Conservation (phyloP, 1,140 invertebrate genomes). For the Coptotermes formosanus region DNA sequence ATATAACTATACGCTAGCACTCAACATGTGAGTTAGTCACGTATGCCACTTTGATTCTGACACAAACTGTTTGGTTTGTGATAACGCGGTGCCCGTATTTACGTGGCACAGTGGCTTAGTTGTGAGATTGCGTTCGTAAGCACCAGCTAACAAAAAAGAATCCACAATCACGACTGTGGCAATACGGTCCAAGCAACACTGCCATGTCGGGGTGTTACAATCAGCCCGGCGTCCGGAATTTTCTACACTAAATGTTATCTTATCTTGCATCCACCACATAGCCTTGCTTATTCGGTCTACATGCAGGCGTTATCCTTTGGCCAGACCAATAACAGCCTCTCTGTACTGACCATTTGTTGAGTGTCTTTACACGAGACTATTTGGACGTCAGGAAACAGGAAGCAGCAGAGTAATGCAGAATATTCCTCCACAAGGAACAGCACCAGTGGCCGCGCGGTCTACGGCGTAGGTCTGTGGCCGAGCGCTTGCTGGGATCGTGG, state of each 20-base stretch:
- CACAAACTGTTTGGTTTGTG: neutral
- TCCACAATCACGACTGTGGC: neutral
- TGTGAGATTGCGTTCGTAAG: neutral
- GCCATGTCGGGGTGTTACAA: neutral
- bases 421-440: too few species aligned
- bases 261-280: neutral
- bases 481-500: too few species aligned
- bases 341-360: too few species aligned
- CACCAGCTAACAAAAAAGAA: neutral
- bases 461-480: too few species aligned
- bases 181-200: neutral
- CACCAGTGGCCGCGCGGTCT: too few species aligned
- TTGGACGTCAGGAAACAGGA: too few species aligned
- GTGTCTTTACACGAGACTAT: too few species aligned
- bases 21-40: neutral
- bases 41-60: neutral
- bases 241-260: neutral
- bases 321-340: too few species aligned
- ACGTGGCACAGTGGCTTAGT: neutral
- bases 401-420: too few species aligned
- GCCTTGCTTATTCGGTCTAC: too few species aligned
- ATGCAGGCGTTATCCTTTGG: too few species aligned
- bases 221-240: neutral
- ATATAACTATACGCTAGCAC: too few species aligned
- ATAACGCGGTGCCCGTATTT: neutral